Base-by-base conservation (phyloP, 2,113 vertebrate species). In the Melanostigma gelatinosum region DNA sequence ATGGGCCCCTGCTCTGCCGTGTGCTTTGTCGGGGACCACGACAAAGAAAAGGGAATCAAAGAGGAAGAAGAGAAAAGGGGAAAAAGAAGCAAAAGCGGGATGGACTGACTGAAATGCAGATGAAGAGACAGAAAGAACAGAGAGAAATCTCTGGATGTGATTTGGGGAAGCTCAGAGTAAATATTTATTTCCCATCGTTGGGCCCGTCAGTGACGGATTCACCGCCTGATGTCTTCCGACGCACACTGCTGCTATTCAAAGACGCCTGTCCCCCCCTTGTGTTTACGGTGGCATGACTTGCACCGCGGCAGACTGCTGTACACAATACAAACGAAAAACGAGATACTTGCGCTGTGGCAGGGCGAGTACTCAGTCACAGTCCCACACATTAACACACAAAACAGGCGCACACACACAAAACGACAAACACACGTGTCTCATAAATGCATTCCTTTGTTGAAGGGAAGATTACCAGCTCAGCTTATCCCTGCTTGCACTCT, bases 131-230 rank as follows among this genome's bases (percentile, higher is more conserved):
- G 24, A 74, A 15, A 81, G 71, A 11, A 22, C 67, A 44, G 75
- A 71, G 64, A 80, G 80, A 70, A 90, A 88, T 79, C 88, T 91
- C 92, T 93, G 93, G 91, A 92, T 93, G 90, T 91, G 92, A 94
- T 94, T 95, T 93, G 62, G 83, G 86, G 84, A 87, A 88, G 87
- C 80, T 72, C 64, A 85, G 83, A 81, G 88, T 94, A 93, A 94
- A 93, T 93, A 94, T 94, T 93, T 93, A 94, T 92, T 92, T 92
- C 92, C 87, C 90, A 91, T 93, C 81, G 55, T 81, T 85, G 87
- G 80, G 80, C 85, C 90, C 92, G 92, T 93, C 93, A 94, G 91
- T 85, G 90, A 93, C 91, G 92, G 90, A 92, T 91, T 92, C 88
- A 86, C 86, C 77, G 83, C 85, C 85, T 91, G 83, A 88, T 87